These are phyloP conservation scores for Goniozus legneri DNA, from an alignment of 1,140 invertebrate genomes.

Conservation along the genomic window DNA sequence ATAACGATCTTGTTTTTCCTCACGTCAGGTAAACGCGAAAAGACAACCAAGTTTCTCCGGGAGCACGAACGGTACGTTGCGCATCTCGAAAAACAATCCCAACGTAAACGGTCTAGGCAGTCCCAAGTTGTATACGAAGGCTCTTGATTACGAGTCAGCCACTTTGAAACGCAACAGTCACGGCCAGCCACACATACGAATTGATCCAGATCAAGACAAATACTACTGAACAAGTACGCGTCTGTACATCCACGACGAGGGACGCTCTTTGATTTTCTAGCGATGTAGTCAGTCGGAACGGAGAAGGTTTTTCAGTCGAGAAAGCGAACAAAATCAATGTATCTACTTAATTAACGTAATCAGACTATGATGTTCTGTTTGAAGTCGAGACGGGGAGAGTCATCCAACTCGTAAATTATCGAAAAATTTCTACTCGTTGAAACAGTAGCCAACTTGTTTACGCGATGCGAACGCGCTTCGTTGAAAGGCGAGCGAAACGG, in stretches of 20 bases:
- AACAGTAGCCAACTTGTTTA: no score
- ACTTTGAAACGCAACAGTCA: conserved; percentile 76
- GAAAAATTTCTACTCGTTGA: no score
- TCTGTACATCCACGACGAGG: no score
- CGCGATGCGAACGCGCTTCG: no score
- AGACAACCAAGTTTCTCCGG: conserved; percentile 51
- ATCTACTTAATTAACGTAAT: conserved; percentile 21
- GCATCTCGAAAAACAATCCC: conserved; percentile 59
- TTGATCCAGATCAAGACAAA: conserved; percentile 60
- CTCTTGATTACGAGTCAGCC: conserved; percentile 72
- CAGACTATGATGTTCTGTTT: no score
- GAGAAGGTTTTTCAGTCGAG: not conserved
- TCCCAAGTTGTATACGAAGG: conserved; percentile 65
- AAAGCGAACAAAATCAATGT: conserved; percentile 1
- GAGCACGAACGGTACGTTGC: conserved; percentile 56
- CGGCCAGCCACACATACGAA: conserved; percentile 55
- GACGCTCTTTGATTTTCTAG: not conserved
- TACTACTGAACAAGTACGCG: conserved; percentile 53
- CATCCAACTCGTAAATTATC: no score
- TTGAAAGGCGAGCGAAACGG: no score
- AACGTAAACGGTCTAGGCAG: conserved; percentile 60
- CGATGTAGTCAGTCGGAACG: no score
- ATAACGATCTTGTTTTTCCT: conserved; percentile 6
- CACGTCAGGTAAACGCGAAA: conserved; percentile 44
- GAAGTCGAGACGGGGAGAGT: no score